Evolutionary conservation across 2,888 invertebrate species (phyloP).

Genomic region (Cerastis rubricosa): DNA sequence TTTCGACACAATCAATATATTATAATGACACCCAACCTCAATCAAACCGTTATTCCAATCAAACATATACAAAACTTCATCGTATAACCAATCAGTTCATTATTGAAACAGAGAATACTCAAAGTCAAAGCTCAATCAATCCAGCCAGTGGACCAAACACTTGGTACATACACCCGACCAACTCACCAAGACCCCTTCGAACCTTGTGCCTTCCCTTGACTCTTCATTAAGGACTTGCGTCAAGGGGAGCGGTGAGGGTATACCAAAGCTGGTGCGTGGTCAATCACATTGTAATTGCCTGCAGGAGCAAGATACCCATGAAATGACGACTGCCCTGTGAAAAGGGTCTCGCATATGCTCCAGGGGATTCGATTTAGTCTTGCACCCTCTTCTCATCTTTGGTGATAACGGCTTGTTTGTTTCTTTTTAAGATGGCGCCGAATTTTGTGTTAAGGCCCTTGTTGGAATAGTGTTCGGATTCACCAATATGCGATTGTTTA

Average conservation of each 20-base stretch:
- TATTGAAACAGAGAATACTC: conserved; percentile 80
- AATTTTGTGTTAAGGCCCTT: not conserved
- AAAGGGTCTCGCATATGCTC: conserved; percentile 83
- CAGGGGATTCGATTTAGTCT: conserved; percentile 80
- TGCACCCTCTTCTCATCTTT: conserved; percentile 71
- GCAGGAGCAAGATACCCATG: conserved; percentile 87
- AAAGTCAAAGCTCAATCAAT: conserved; percentile 84
- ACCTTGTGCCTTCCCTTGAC: conserved; percentile 52
- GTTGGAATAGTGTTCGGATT: not conserved
- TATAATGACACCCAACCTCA: not conserved
- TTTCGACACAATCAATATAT: not conserved
- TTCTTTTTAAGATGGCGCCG: conserved; percentile 41
- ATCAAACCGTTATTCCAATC: conserved; percentile 34
- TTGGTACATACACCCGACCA: conserved; percentile 77
- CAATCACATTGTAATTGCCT: conserved; percentile 89
- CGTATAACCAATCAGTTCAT: conserved; percentile 78
- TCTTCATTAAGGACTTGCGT: conserved; percentile 2
- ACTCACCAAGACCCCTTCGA: conserved; percentile 67
- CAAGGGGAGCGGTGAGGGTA: conserved; percentile 63
- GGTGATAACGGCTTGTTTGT: conserved; percentile 59
- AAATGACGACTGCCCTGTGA: conserved; percentile 88
- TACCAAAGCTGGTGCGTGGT: conserved; percentile 74
- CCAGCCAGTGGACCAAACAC: conserved; percentile 84
- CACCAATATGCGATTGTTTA: not conserved
- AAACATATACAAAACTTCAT: conserved; percentile 50